These are phyloP conservation scores for Dolichotis patagonum DNA, from an alignment of 2,113 vertebrate species.

Conservation along the genomic window DNA sequence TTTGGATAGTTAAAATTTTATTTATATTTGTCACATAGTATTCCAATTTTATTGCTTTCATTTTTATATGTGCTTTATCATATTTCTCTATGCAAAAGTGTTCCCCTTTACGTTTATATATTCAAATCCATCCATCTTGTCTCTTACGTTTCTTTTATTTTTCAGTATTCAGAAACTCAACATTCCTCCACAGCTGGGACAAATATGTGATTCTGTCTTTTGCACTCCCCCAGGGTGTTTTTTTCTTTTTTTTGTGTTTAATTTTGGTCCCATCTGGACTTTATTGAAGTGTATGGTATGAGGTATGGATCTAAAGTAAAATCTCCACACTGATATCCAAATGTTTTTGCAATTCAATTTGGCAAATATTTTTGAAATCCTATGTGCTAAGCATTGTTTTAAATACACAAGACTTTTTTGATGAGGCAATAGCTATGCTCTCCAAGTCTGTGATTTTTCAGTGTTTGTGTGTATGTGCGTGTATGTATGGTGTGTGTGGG, in stretches of 20 bases:
- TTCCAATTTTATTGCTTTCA: constrained; percentile 74
- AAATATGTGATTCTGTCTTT: constrained; percentile 80
- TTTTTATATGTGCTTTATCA: constrained; percentile 73
- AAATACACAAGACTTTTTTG: constrained; percentile 56
- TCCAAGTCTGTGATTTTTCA: constrained; percentile 37
- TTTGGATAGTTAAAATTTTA: constrained; percentile 52
- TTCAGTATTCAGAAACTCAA: constrained; percentile 76
- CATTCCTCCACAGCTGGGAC: constrained; percentile 78
- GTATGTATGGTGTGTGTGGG: not conserved
- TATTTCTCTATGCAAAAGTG: constrained; percentile 74
- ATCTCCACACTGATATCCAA: constrained; percentile 77
- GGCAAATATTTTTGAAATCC: constrained; percentile 72
- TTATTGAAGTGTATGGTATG: constrained; percentile 80
- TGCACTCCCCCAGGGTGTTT: constrained; percentile 68
- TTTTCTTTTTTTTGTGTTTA: constrained; percentile 73
- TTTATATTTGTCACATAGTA: constrained; percentile 74
- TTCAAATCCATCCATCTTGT: constrained; percentile 71
- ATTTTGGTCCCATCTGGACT: constrained; percentile 80
- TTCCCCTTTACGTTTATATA: constrained; percentile 76
- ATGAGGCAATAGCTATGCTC: constrained; percentile 17
- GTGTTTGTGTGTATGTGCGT: not conserved
- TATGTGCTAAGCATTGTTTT: constrained; percentile 69
- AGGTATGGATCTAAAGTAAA: constrained; percentile 82
- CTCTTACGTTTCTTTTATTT: constrained; percentile 77
- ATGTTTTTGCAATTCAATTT: constrained; percentile 79